Evolutionary conservation across 1,140 invertebrate species (phyloP).

Genomic region (Tachypleus tridentatus): DNA sequence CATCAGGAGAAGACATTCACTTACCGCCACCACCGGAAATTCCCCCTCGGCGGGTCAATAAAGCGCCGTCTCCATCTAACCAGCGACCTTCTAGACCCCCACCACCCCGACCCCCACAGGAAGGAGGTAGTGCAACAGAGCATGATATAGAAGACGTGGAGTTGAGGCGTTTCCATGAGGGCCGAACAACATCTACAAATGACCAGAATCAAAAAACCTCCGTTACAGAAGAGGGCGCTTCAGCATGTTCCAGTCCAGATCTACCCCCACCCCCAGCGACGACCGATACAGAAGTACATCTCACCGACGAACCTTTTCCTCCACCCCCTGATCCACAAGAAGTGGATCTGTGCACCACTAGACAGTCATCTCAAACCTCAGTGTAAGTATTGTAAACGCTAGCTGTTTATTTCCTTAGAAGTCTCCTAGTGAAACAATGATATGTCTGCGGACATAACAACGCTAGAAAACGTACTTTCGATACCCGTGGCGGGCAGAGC

Average conservation of each 20-base stretch:
- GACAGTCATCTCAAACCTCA: too few species aligned
- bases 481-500: too few species aligned
- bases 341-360: too few species aligned
- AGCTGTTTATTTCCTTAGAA: too few species aligned
- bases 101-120: background rate
- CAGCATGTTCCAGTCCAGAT: background rate
- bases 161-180: too few species aligned
- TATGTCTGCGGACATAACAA: too few species aligned
- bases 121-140: too few species aligned
- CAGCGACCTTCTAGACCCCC: background rate
- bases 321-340: background rate
- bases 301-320: background rate
- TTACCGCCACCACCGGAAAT: background rate
- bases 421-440: too few species aligned
- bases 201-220: background rate
- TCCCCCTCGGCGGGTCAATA: background rate
- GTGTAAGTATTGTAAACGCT: too few species aligned
- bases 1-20: background rate
- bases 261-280: background rate
- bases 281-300: background rate
- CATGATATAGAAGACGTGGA: too few species aligned
- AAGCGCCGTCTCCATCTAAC: background rate
- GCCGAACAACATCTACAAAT: too few species aligned
- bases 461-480: too few species aligned
- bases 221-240: background rate